Conservation (phyloP, 2,888 invertebrate species). For the Ditula angustiorana region DNA sequence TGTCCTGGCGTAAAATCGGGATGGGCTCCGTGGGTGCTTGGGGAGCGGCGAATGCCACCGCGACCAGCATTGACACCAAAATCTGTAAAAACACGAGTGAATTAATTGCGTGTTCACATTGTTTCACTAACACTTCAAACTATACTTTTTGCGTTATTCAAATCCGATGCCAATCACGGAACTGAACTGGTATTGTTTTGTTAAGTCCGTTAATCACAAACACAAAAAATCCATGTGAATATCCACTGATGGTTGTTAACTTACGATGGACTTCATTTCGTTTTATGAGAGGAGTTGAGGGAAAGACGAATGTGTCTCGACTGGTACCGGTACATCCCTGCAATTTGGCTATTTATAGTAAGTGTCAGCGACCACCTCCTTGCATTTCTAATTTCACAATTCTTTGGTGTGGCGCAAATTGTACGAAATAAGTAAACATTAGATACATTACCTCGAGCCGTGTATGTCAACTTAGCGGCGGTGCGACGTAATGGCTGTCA, state of each 20-base stretch:
- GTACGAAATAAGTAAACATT: constrained; percentile 83
- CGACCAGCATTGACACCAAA: constrained; percentile 67
- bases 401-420: constrained; percentile 76
- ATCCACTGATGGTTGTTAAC: constrained; percentile 48
- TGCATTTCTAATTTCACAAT: constrained; percentile 73
- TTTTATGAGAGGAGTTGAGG: constrained; percentile 59
- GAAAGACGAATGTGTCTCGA: constrained; percentile 60
- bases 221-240: constrained; percentile 36
- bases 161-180: constrained; percentile 43
- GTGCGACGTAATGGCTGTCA: constrained; percentile 74
- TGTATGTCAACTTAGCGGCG: constrained; percentile 71
- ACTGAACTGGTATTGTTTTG: constrained; percentile 40
- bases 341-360: constrained; percentile 78
- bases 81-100: constrained; percentile 59
- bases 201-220: constrained; percentile 5
- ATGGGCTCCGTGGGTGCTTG: constrained; percentile 72
- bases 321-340: constrained; percentile 73
- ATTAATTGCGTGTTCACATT: not conserved
- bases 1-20: constrained; percentile 85
- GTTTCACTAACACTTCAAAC: constrained; percentile 11
- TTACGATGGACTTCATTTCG: constrained; percentile 81
- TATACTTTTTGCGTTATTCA: constrained; percentile 17
- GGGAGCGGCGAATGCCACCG: constrained; percentile 70
- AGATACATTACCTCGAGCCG: constrained; percentile 76
- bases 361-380: constrained; percentile 71